phyloP scores from a whole-genome alignment of 2,797 vertebrate genomes.

The Microctenopoma lineatum region DNA sequence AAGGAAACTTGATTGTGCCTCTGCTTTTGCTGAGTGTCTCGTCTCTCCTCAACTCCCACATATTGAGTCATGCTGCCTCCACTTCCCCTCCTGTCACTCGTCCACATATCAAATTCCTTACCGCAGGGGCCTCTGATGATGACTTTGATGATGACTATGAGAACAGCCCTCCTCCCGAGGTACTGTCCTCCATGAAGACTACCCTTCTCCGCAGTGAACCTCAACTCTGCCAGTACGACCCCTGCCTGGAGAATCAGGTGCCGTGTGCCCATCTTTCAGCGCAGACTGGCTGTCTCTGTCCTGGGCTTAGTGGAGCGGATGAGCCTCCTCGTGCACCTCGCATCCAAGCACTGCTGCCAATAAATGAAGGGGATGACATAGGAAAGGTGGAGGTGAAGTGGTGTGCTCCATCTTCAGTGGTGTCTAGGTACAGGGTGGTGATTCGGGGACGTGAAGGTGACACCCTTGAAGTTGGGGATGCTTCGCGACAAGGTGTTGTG shows the following conservation, averaged over 20 bases:
- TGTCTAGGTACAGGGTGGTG: constrained; percentile 80
- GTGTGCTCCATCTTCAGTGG: constrained; percentile 87
- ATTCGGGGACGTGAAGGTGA: constrained; percentile 21
- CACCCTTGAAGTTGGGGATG: constrained; percentile 43
- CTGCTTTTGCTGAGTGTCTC: constrained; percentile 62
- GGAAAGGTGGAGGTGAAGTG: constrained; percentile 79
- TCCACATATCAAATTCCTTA: constrained; percentile 44
- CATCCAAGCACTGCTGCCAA: constrained; percentile 63
- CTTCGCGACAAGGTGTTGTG: constrained; percentile 64
- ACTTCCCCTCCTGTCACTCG: constrained; percentile 55
- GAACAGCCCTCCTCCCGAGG: not conserved
- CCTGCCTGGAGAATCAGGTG: constrained; percentile 82
- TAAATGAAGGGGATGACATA: constrained; percentile 44
- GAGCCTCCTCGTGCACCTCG: constrained; percentile 74
- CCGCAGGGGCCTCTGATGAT: not conserved
- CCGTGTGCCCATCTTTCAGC: constrained; percentile 74
- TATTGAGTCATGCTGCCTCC: constrained; percentile 40
- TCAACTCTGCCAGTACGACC: constrained; percentile 75
- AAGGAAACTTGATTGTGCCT: constrained; percentile 48
- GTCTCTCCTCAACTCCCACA: constrained; percentile 39
- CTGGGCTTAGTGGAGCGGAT: constrained; percentile 75
- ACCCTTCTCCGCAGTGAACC: fast-evolving
- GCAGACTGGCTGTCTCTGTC: constrained; percentile 76
- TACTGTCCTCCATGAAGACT: not conserved
- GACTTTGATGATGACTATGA: constrained; percentile 12